These are phyloP conservation scores for Melangyna quadrimaculata DNA, from an alignment of 2,888 invertebrate species.

Conservation along the genomic window DNA sequence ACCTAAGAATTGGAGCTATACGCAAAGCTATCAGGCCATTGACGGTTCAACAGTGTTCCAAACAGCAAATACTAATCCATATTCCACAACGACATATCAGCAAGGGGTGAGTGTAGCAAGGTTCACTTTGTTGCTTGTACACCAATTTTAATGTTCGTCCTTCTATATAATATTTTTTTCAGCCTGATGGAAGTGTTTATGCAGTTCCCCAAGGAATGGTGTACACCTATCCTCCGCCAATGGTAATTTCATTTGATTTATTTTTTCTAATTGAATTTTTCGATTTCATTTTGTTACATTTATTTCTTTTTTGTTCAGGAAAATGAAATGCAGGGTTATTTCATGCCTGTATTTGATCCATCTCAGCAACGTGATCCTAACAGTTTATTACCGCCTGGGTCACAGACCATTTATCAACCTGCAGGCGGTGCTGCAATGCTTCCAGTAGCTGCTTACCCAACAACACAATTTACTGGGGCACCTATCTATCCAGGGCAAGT, in stretches of 20 bases:
- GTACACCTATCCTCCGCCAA: constrained; percentile 79
- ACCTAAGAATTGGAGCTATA: constrained; percentile 78
- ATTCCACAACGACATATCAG: constrained; percentile 80
- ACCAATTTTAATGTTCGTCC: neutral
- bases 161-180: constrained; percentile 11
- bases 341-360: constrained; percentile 81
- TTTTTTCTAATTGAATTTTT: neutral
- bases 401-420: constrained; percentile 79
- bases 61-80: constrained; percentile 77
- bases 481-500: constrained; percentile 80
- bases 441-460: constrained; percentile 79
- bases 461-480: constrained; percentile 78
- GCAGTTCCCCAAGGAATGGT: constrained; percentile 81
- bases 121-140: no score
- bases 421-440: constrained; percentile 78
- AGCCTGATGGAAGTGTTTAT: constrained; percentile 81
- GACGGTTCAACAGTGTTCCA: constrained; percentile 80
- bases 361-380: constrained; percentile 76
- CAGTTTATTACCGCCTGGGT: constrained; percentile 76
- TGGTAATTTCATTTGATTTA: constrained; percentile 72
- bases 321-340: constrained; percentile 80
- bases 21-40: constrained; percentile 79
- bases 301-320: constrained; percentile 74
- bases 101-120: constrained; percentile 78
- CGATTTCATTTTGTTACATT: constrained; percentile 9